Conservation (phyloP, 2,113 vertebrate species). For the Tautogolabrus adspersus region DNA sequence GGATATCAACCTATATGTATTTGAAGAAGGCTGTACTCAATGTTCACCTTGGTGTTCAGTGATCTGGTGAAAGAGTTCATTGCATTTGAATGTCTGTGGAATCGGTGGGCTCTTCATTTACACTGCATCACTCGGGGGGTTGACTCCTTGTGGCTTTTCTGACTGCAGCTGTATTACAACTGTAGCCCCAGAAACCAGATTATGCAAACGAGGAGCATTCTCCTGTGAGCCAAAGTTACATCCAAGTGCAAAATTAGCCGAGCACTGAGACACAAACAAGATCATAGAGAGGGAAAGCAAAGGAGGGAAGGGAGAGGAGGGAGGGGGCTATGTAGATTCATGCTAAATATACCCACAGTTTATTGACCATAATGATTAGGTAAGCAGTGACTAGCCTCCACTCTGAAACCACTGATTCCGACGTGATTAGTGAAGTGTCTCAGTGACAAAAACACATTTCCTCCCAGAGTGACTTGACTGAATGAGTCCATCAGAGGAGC, state of each 20-base stretch:
- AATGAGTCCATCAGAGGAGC: conserved; percentile 36
- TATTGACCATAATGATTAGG: conserved; percentile 64
- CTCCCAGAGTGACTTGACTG: conserved; percentile 40
- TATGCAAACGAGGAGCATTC: conserved; percentile 63
- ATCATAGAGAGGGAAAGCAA: conserved; percentile 40
- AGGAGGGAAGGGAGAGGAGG: conserved; percentile 14
- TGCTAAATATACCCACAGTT: conserved; percentile 59
- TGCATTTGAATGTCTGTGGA: conserved; percentile 29
- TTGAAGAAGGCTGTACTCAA: neutral
- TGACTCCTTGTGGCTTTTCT: conserved; percentile 31
- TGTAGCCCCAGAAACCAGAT: conserved; percentile 64
- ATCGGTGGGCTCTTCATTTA: conserved; percentile 50
- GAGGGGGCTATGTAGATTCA: conserved; percentile 31
- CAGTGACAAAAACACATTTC: conserved; percentile 45
- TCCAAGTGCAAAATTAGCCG: conserved; percentile 65
- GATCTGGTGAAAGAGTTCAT: conserved; percentile 23
- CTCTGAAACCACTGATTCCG: conserved; percentile 56
- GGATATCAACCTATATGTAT: neutral
- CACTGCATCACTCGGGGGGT: conserved; percentile 38
- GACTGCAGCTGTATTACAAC: conserved; percentile 55
- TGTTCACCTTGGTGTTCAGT: conserved; percentile 6
- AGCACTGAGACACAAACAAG: conserved; percentile 60
- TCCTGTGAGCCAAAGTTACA: conserved; percentile 66
- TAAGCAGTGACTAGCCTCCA: conserved; percentile 41
- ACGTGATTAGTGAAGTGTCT: conserved; percentile 68